Percentiles rank a stretch among this genome's conserved stretches.
Conservation (phyloP, 2,797 vertebrate species). For the Clarias fuscus region DNA sequence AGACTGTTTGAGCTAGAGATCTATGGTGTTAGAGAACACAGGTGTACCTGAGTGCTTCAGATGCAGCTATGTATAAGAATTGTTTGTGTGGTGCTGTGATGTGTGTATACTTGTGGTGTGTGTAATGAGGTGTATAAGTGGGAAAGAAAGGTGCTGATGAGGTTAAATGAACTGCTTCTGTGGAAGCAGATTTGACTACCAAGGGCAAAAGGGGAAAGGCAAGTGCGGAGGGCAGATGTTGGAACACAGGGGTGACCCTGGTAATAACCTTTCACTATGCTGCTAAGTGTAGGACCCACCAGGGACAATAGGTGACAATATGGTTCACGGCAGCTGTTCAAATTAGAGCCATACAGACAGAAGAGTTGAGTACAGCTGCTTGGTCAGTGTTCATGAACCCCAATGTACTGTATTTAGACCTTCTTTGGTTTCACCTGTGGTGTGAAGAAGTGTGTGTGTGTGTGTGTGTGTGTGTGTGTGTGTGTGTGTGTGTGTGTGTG, state of each 20-base stretch:
- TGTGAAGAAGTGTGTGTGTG: neutral
- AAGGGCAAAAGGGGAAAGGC: constrained; percentile 16
- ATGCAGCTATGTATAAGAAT: constrained; percentile 24
- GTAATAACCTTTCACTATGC: constrained; percentile 27
- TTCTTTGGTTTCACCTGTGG: neutral
- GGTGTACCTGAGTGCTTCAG: constrained; percentile 18
- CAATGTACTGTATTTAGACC: neutral
- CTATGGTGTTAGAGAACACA: constrained; percentile 3
- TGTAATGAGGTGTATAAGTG: constrained; percentile 34
- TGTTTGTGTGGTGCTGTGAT: constrained; percentile 34
- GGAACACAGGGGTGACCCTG: constrained; percentile 36
- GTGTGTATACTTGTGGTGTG: constrained; percentile 29
- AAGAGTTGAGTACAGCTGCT: constrained; percentile 21
- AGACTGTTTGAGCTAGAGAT: constrained; percentile 15
- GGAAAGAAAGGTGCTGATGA: constrained; percentile 34
- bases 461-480: neutral
- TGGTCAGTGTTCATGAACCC: constrained; percentile 15
- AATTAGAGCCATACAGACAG: constrained; percentile 35
- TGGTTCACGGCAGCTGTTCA: constrained; percentile 25
- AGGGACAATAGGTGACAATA: constrained; percentile 20
- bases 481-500: neutral
- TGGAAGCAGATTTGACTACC: constrained; percentile 38
- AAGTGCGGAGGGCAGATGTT: constrained; percentile 18
- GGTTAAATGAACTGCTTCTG: constrained; percentile 52
- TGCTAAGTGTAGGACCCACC: constrained; percentile 45